Evolutionary conservation across 2,113 vertebrate genomes (phyloP).

Genomic region (Baryphthengus martii): DNA sequence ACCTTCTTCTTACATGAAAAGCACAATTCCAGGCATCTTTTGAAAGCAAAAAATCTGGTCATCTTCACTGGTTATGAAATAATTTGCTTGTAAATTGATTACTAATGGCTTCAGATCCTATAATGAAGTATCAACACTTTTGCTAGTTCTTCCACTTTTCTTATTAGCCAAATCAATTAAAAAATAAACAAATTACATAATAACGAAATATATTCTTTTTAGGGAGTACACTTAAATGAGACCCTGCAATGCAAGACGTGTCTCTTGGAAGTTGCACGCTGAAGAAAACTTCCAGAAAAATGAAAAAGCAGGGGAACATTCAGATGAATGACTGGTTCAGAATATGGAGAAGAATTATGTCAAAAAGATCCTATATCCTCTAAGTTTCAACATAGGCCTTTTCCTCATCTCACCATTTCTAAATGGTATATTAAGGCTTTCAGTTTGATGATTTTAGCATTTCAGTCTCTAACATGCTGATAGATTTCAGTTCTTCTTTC

Average conservation of each 20-base stretch:
- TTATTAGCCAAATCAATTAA: background rate
- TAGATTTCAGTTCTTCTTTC: conserved; percentile 16
- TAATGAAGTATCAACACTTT: background rate
- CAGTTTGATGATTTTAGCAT: background rate
- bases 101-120: background rate
- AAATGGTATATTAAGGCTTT: background rate
- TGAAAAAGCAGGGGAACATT: background rate
- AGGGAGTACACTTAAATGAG: background rate
- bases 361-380: background rate
- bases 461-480: conserved; percentile 4
- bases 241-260: background rate
- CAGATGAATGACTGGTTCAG: background rate
- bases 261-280: background rate
- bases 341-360: background rate
- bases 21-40: background rate
- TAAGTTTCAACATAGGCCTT: background rate
- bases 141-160: background rate
- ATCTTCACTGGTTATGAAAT: background rate
- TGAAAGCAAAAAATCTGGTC: background rate
- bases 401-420: background rate
- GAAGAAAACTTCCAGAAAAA: background rate
- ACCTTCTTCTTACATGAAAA: background rate
- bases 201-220: background rate
- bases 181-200: background rate
- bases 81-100: background rate